Evolutionary conservation across 2,888 invertebrate species (phyloP), one percentile per base, ranked within the genome.

Genomic region (Caenorhabditis sp.): DNA sequence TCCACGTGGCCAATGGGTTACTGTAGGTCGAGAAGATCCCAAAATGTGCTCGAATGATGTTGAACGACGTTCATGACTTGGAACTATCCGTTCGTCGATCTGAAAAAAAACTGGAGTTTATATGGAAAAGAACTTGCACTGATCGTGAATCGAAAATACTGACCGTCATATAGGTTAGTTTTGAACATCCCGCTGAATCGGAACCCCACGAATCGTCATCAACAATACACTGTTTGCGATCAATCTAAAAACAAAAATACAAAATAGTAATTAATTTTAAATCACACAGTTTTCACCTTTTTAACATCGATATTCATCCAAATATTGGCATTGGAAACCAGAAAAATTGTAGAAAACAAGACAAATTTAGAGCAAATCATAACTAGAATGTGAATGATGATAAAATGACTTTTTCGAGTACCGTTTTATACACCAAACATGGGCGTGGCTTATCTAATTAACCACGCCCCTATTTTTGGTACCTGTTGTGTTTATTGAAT

Each of bases 61-160:
- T 12, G 67, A 68, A 3, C 67, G 65, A 24, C 73, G 58, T 54
- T 68, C 73, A 65, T 68, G 73, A 19, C 57, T 59, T 21, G 73
- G 73, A 3, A 73, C 53, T n/a, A 73, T 73, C 2, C 68, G 61
- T 62, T 73, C 68, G 31, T 73, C 73, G 17, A 73, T 62, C 72
- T 72, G 63, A 21, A 67, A 67, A 31, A 58, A 58, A 58, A 36
- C 37, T 17, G 17, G n/a, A 50, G 17, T 1, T 27, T n/a, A n/a
- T n/a, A 23, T 58, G 31, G 31, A 8, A 12, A 24, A 17, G 27
- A 17, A 12, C 12, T 3, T 8, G 36, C 14, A 21, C 14, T 21
- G 19, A 31, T 26, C 3, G n/a, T 57, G 6, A 3, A 21, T 0
- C 12, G 21, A 51, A 51, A 51, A 6, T 8, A 19, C 62, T 62